Evolutionary conservation across 2,797 vertebrate species (phyloP).

Genomic region (Arremon aurantiirostris): DNA sequence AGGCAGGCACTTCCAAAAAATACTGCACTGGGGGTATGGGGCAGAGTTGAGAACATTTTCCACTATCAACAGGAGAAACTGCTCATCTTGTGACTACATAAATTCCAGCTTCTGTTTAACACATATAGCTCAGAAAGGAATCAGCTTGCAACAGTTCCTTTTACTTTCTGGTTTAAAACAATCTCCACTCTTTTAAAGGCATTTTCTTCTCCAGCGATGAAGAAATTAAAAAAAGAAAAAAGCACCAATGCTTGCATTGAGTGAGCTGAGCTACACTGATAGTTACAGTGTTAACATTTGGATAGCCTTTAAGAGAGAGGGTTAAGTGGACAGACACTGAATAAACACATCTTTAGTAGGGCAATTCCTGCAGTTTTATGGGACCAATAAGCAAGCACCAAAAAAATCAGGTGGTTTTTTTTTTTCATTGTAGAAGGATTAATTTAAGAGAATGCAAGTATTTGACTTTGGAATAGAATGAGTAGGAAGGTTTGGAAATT

Average conservation of each 20-base stretch:
- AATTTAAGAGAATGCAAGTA: not conserved
- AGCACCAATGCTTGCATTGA: not conserved
- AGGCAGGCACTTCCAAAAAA: not conserved
- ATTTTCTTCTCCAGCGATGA: not conserved
- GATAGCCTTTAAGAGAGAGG: not conserved
- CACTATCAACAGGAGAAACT: not conserved
- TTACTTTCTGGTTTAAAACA: not conserved
- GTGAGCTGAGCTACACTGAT: slow-evolving; percentile 7
- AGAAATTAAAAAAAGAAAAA: not conserved
- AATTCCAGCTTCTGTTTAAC: not conserved
- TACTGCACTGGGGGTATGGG: not conserved
- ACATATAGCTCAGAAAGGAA: not conserved
- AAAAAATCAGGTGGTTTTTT: not conserved
- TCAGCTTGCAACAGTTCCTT: not conserved
- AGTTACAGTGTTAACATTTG: not conserved
- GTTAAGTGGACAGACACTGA: not conserved
- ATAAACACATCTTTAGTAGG: not conserved
- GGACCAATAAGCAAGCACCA: not conserved
- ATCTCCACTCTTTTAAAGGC: not conserved
- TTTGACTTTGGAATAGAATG: not conserved
- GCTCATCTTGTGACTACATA: not conserved
- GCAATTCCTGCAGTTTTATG: not conserved
- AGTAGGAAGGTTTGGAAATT: not conserved
- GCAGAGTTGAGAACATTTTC: not conserved
- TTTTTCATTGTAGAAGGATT: not conserved